A percentile compares a stretch with the other conserved stretches of the same genome.
phyloP scores from a whole-genome alignment of 37 sponge, comb jelly and placozoan genomes.

The Hexactinellida sp. region DNA sequence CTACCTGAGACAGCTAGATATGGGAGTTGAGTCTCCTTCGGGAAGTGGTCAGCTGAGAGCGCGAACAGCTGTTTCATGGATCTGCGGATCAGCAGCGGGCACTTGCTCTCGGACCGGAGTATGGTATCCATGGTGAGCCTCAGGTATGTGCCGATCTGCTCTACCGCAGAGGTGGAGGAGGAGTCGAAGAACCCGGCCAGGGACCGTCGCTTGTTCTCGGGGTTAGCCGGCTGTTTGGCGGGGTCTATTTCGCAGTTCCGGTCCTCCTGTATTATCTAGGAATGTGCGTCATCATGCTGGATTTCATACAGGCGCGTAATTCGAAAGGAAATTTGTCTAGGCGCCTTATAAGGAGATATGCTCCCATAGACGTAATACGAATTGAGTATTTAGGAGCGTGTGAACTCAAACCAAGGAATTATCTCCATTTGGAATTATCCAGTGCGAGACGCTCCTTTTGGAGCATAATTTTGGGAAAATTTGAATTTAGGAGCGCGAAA shows the following conservation, averaged over 20 bases:
- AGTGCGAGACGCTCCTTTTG: too few relatives aligned
- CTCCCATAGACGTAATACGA: too few relatives aligned
- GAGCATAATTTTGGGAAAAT: too few relatives aligned
- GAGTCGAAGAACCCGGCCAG: neutral
- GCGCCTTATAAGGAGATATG: too few relatives aligned
- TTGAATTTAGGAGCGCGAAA: too few relatives aligned
- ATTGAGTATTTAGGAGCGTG: too few relatives aligned
- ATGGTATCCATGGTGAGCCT: conserved; percentile 36
- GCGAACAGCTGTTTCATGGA: conserved; percentile 56
- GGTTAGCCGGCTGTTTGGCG: neutral
- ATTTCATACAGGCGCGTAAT: too few relatives aligned
- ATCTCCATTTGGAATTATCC: too few relatives aligned
- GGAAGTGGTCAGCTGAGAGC: conserved; percentile 39
- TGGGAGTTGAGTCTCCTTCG: neutral
- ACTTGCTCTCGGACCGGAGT: conserved; percentile 40
- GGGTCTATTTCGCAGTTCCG: conserved; percentile 1
- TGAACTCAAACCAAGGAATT: too few relatives aligned
- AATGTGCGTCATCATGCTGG: too few relatives aligned
- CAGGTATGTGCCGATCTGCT: conserved; percentile 32
- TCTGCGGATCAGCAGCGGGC: conserved; percentile 46
- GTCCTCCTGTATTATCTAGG: neutral
- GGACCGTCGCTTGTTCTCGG: neutral
- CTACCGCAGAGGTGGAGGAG: neutral
- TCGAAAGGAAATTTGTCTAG: too few relatives aligned
- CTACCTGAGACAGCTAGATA: conserved; percentile 5